Evolutionary conservation across 2,113 vertebrate genomes (phyloP).

Genomic region (Sitta europaea): DNA sequence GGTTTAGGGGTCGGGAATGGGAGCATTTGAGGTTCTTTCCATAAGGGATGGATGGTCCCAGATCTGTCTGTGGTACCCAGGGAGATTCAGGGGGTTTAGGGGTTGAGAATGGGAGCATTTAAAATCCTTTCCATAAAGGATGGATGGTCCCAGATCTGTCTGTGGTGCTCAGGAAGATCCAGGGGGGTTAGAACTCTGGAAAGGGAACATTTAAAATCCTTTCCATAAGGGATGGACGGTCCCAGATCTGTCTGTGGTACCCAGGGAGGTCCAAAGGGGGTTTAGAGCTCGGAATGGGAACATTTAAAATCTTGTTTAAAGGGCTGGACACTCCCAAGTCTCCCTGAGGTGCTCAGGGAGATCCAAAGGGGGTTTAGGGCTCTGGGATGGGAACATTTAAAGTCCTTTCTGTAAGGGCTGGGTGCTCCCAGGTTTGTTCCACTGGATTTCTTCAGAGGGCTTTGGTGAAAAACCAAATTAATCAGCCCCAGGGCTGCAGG

Average conservation of each 20-base stretch:
- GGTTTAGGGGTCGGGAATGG: neutral
- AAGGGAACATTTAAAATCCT: rapidly evolving
- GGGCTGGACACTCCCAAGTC: neutral
- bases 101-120: neutral
- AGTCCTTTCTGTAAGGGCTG: neutral
- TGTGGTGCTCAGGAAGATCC: neutral
- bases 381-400: neutral
- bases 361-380: too few species aligned
- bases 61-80: neutral
- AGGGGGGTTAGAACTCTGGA: neutral
- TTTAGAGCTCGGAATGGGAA: neutral
- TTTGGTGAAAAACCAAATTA: neutral
- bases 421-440: neutral
- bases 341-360: neutral
- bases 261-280: too few species aligned
- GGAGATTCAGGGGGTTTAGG: neutral
- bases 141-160: neutral
- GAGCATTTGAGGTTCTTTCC: neutral
- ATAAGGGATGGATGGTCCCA: neutral
- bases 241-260: rapidly evolving
- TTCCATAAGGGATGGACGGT: too few species aligned
- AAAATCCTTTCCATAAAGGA: neutral
- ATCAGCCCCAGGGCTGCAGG: too few species aligned
- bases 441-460: neutral
- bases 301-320: neutral